Base-by-base conservation (phyloP, 2,113 vertebrate species). In the Gymnocephalus cernua region DNA sequence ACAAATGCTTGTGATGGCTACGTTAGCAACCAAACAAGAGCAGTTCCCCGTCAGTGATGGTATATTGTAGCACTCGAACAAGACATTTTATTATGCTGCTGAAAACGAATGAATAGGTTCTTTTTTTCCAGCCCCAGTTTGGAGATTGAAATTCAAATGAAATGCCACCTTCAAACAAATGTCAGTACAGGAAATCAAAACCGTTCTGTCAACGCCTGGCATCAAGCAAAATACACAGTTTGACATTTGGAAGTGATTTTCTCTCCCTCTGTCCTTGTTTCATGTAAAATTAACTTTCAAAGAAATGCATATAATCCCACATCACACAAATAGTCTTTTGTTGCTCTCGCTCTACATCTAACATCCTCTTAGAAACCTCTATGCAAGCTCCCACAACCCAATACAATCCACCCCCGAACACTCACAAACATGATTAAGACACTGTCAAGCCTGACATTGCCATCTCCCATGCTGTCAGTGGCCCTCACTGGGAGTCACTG, bases 81-180 rank as follows among this genome's bases (percentile, higher is more conserved):
- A 89, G 80, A 87, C 65, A 48, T 88, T 85, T 88, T 87, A 94
- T 84, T 84, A 87, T 75, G 85, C 59, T 27, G 62, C 74, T 23
- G 79, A 73, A 84, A 79, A 73, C 10, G 65, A 84, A 87, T 82
- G 80, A 91, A 88, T 77, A 29, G 53, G 71, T 85, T 44, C 59
- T 71, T 84, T 84, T 35, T 91, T 66, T 84, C 25, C 35, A 63
- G 72, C 77, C 72, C 57, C 77, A 51, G 74, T 82, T 79, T 72
- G 63, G 68, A 91, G 86, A 92, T 85, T 83, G 65, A 83, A 90
- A 92, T 90, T 91, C 85, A 91, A 90, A 91, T 90, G 85, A 90
- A 91, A 94, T 89, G 85, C 85, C 88, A 91, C 86, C 89, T 87
- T 90, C 85, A 84, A 83, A 87, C 83, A 92, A 91, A 92, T 91